phyloP scores from a whole-genome alignment of 2,797 vertebrate genomes.

The Coilia nasus region DNA sequence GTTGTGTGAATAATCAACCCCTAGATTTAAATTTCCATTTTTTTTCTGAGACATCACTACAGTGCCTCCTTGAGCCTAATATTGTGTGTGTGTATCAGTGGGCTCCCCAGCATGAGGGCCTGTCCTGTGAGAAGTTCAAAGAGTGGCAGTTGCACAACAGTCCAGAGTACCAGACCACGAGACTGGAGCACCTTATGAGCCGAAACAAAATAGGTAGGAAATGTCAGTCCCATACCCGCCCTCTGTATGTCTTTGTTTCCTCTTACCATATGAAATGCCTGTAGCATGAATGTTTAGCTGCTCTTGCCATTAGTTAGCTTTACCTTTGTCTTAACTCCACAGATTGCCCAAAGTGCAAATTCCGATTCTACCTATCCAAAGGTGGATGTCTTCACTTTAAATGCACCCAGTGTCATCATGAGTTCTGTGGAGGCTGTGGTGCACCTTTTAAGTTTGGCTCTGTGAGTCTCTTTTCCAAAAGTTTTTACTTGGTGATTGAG shows the following conservation, averaged over 20 bases:
- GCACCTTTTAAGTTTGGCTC: slow-evolving; percentile 66
- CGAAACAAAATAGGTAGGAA: slow-evolving; percentile 70
- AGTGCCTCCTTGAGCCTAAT: background rate
- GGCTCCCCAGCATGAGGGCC: slow-evolving; percentile 68
- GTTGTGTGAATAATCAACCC: too few species aligned
- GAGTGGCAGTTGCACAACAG: slow-evolving; percentile 69
- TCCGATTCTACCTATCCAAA: slow-evolving; percentile 72
- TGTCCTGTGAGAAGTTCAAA: slow-evolving; percentile 73
- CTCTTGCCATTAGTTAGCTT: background rate
- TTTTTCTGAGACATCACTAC: background rate
- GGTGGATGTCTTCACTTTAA: slow-evolving; percentile 83
- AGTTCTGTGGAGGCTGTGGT: slow-evolving; percentile 80
- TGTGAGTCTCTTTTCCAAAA: slow-evolving; percentile 58
- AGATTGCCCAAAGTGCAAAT: slow-evolving; percentile 77
- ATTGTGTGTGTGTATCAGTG: slow-evolving; percentile 51
- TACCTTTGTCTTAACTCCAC: slow-evolving; percentile 11
- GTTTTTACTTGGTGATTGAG: background rate
- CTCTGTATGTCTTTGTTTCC: background rate
- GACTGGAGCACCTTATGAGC: slow-evolving; percentile 57
- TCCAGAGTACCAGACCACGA: slow-evolving; percentile 53
- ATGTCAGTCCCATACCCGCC: background rate
- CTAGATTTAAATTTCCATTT: too few species aligned
- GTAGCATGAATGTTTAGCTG: background rate
- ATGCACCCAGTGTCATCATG: slow-evolving; percentile 75
- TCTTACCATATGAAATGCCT: background rate